Base-by-base conservation (phyloP, 2,888 invertebrate genomes). In the Chromoteleia sp. region DNA sequence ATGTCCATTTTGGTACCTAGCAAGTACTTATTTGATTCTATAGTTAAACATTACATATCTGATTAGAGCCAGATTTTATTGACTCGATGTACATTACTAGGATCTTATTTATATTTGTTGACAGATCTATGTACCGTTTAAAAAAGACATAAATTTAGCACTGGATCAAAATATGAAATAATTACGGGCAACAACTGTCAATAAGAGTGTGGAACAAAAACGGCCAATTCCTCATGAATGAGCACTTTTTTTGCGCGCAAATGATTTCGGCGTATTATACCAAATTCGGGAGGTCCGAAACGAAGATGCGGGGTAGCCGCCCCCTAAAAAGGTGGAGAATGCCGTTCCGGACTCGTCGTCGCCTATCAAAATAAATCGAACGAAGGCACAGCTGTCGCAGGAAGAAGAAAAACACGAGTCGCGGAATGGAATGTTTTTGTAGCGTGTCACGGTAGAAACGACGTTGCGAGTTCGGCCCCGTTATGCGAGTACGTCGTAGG, bases 331-430 rank as follows among this genome's bases (percentile, higher is more conserved):
- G 48, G 29, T 52, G 54, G 68, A 30, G 70, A 70, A 70, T 70
- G 61, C 36, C 54, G 61, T 19, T 48, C 30, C 39, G 48, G 29
- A 45, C 14, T 43, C 25, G 61, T n/a, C 17, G 59, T 71, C 29
- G 50, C 68, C 82, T 78, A 78, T 77, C 77, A 81, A 81, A 81
- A 81, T 81, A 81, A 81, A 68, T 74, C 70, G 70, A 77, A 73
- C 65, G 25, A 61, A 67, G 29, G 81, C 77, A 58, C 81, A 77
- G 81, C 77, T 81, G 77, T 58, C 68, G 71, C 61, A 45, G 65
- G 36, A 48, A 39, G 58, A 81, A 73, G 54, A 61, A 76, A 77
- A 81, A 82, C 65, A 70, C 63, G 63, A 81, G 74, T 82, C 65
- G 77, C 73, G 70, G 65, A 65, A 75, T 65, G 77, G 45, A 58